Evolutionary conservation across 2,113 vertebrate species (phyloP).

Genomic region (Chauna torquata): DNA sequence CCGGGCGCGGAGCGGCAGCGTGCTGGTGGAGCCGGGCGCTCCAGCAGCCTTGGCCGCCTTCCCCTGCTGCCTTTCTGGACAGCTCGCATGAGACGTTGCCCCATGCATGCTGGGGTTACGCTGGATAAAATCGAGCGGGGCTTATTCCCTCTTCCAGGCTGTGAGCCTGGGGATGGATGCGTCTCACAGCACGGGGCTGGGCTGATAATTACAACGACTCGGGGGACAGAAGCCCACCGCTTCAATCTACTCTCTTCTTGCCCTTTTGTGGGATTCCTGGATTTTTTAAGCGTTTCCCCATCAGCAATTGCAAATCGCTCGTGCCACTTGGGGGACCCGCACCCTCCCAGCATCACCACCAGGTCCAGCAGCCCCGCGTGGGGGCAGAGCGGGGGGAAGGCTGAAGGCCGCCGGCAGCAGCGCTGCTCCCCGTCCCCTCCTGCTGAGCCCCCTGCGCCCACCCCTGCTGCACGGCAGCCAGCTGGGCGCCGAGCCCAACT

Average conservation of each 20-base stretch:
- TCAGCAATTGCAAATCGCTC: background rate
- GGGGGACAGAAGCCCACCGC: background rate
- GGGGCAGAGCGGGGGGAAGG: background rate
- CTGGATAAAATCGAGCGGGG: no score
- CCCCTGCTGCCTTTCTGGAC: background rate
- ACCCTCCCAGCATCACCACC: background rate
- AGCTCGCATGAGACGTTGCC: no score
- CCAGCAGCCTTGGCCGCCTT: accelerated
- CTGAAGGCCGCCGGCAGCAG: background rate
- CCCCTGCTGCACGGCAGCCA: background rate
- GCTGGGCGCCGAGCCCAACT: background rate
- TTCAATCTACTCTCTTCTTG: background rate
- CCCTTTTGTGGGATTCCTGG: background rate
- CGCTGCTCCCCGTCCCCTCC: background rate
- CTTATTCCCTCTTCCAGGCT: background rate
- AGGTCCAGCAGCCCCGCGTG: background rate
- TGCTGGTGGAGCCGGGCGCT: background rate
- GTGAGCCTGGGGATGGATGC: background rate
- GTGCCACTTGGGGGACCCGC: background rate
- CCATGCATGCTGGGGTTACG: background rate
- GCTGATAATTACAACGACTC: background rate
- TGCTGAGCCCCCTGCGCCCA: background rate
- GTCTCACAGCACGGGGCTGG: no score
- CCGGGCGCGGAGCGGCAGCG: background rate
- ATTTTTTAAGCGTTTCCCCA: background rate